Evolutionary conservation across 2,888 invertebrate species (phyloP).

Genomic region (Aleiodes alternator): DNA sequence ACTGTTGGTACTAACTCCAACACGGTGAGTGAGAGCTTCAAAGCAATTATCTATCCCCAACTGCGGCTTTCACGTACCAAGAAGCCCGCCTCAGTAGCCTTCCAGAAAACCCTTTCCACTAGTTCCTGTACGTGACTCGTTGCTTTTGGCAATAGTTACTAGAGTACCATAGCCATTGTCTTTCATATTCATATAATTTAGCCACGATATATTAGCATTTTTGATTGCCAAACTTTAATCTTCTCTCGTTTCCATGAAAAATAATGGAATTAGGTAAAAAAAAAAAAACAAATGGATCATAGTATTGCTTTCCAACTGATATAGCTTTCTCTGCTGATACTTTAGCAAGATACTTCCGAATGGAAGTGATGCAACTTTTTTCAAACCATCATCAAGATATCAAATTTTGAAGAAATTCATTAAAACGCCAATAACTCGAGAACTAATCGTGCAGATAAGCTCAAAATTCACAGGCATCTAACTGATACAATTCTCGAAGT

Average conservation of each 20-base stretch:
- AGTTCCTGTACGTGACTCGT: conserved; percentile 17
- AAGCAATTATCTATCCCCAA: conserved; percentile 42
- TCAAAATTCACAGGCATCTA: no score
- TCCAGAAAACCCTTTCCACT: background rate
- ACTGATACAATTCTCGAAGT: no score
- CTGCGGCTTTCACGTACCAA: conserved; percentile 28
- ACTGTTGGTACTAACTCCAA: background rate
- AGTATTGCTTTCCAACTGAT: no score
- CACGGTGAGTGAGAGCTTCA: conserved; percentile 40
- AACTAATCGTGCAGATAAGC: no score
- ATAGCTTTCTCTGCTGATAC: no score
- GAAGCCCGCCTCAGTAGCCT: background rate
- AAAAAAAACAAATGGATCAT: no score
- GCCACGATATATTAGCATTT: background rate
- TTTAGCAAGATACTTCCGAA: no score
- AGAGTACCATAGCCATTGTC: background rate
- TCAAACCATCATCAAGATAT: no score
- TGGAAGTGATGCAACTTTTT: no score
- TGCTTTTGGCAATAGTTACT: background rate
- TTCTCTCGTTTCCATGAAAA: conserved; percentile 34
- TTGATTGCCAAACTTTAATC: conserved; percentile 45
- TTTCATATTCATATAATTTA: conserved; percentile 1
- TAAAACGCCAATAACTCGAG: no score
- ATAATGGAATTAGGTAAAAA: background rate
- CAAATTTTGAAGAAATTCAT: no score